Evolutionary conservation across 2,113 vertebrate genomes (phyloP).

Genomic region (Thalassoma bifasciatum): DNA sequence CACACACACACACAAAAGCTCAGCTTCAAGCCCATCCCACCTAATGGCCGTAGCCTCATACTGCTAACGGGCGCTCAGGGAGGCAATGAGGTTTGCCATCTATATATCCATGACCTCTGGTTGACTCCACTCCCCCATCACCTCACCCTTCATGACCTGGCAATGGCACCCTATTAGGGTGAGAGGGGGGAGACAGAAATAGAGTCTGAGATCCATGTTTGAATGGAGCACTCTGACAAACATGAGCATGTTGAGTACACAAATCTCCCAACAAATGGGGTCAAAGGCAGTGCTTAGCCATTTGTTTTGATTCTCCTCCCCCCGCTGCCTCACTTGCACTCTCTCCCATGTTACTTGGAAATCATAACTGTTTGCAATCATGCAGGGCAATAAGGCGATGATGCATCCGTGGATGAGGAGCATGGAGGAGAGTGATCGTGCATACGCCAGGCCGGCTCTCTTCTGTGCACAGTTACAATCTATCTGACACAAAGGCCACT

Average conservation of each 20-base stretch:
- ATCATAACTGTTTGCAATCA: conserved; percentile 68
- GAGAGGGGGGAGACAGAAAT: conserved; percentile 63
- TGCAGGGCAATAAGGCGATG: conserved; percentile 52
- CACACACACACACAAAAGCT: conserved; percentile 62
- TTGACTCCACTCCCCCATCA: conserved; percentile 80
- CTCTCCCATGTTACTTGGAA: conserved; percentile 41
- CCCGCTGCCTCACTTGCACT: conserved; percentile 5
- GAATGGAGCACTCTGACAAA: conserved; percentile 76
- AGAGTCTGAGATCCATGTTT: conserved; percentile 69
- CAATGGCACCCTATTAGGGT: conserved; percentile 81
- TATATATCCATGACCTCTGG: conserved; percentile 83
- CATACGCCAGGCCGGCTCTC: conserved; percentile 20
- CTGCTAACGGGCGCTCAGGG: conserved; percentile 78
- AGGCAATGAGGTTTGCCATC: conserved; percentile 82
- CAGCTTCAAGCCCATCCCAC: conserved; percentile 71
- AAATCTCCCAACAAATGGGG: conserved; percentile 76
- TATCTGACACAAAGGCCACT: conserved; percentile 25
- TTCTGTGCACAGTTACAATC: conserved; percentile 16
- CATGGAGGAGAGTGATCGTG: conserved; percentile 29
- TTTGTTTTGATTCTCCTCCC: conserved; percentile 73
- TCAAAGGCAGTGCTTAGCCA: conserved; percentile 75
- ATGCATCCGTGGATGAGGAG: conserved; percentile 34
- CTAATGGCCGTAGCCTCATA: conserved; percentile 76
- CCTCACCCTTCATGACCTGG: conserved; percentile 81
- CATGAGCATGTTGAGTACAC: conserved; percentile 69